Conservation (phyloP, 2,888 invertebrate genomes). For the Pomacea canaliculata region DNA sequence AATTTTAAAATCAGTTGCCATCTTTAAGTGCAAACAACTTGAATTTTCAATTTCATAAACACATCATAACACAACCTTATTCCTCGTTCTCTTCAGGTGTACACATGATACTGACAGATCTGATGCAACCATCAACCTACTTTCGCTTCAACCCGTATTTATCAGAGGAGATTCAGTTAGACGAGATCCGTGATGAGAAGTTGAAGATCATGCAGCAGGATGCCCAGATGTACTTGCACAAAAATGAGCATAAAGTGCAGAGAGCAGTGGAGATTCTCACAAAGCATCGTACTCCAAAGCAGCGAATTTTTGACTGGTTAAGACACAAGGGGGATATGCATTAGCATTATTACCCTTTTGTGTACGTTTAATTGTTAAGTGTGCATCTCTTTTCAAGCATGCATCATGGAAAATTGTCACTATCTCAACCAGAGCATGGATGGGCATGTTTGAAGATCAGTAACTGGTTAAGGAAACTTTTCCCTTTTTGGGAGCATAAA, state of each 20-base stretch:
- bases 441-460: too few species aligned
- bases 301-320: constrained; percentile 44
- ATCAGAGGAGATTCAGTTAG: constrained; percentile 83
- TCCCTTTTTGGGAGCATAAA: too few species aligned
- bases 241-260: constrained; percentile 81
- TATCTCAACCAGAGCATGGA: too few species aligned
- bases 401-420: too few species aligned
- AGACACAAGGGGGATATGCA: constrained; percentile 15
- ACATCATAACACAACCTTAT: too few species aligned
- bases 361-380: too few species aligned
- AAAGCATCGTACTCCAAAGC: constrained; percentile 43
- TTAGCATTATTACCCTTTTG: too few species aligned
- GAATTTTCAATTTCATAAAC: too few species aligned
- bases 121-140: constrained; percentile 78
- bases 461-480: too few species aligned
- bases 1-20: too few species aligned
- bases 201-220: constrained; percentile 81
- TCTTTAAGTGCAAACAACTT: too few species aligned
- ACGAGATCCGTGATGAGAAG: constrained; percentile 82
- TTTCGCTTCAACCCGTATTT: constrained; percentile 91
- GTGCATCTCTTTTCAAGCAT: too few species aligned
- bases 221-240: constrained; percentile 82
- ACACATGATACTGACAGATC: constrained; percentile 62
- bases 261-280: constrained; percentile 56
- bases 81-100: constrained; percentile 75